Base-by-base conservation (phyloP, 2,888 invertebrate genomes). In the Trachelus iudaicus region DNA sequence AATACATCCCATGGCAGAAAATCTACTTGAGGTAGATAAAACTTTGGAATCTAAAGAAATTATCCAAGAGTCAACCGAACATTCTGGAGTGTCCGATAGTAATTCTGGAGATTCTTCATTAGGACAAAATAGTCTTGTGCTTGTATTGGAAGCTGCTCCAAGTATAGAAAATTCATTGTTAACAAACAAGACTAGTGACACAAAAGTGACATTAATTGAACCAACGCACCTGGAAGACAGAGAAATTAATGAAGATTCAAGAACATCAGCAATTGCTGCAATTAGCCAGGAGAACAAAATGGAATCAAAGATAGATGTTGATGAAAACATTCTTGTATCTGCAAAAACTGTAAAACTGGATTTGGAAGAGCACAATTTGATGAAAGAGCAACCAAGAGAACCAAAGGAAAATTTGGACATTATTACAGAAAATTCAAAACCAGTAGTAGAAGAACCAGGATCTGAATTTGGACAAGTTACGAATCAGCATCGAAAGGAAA, bases 371-470 rank as follows among this genome's bases (percentile, higher is more conserved):
- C 12, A 15, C 30, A 30, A 69, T 69, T 30, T 33, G 69, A 69
- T 69, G 30, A 13, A 69, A 30, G 69, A 69, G 69, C 69, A 33
- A 33, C 33, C 30, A 13, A 69, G 15, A 33, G 15, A 69, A 30
- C 15, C 79, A 40, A 76, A 69, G 9, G 80, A 81, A 3, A 77
- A 75, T 3, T 30, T 77, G 4, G 76, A 12, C 34, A 81, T 84
- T 40, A 79, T 79, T 69, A 34, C 78, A 0, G 81, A 83, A 15
- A 81, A 79, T 77, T 30, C 81, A 13, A 78, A 81, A 69, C 78
- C 85, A 31, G 81, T 83, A 11, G 73, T 81, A 37, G 84, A 82
- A 68, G 81, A 84, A 73, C 83, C 83, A 15, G 75, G 31, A 30
- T 31, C 71, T 12, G 82, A 83, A n/a, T 40, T 40, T 15, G 40